These are phyloP conservation scores for Antennarius maculatus DNA, from an alignment of 2,797 vertebrate genomes.

Conservation along the genomic window DNA sequence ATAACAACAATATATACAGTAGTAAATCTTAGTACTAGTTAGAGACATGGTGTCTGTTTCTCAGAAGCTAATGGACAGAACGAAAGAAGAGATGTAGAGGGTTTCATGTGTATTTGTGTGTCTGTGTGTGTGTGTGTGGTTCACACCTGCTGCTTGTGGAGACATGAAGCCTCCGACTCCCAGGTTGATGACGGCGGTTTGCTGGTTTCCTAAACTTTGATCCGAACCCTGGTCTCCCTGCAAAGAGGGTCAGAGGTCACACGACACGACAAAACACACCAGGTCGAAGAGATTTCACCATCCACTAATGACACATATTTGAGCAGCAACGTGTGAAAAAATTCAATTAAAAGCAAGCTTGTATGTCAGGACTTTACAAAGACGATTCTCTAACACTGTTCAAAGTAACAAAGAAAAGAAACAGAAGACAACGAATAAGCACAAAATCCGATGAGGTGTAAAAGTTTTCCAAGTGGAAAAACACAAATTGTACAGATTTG, in stretches of 20 bases:
- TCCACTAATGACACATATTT: neutral
- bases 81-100: constrained; percentile 21
- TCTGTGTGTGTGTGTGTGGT: constrained; percentile 15
- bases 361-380: too few relatives aligned
- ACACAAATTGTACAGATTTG: too few relatives aligned
- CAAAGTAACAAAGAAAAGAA: too few relatives aligned
- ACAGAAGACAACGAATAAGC: too few relatives aligned
- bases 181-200: constrained; percentile 93
- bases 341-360: too few relatives aligned
- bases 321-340: neutral
- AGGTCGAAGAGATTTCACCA: neutral
- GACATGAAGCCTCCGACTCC: constrained; percentile 94
- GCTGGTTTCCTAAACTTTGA: constrained; percentile 90
- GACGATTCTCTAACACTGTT: too few relatives aligned
- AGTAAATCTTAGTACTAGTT: constrained; percentile 53
- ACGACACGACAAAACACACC: neutral
- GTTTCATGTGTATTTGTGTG: neutral
- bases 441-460: too few relatives aligned
- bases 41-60: constrained; percentile 39
- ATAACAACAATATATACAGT: constrained; percentile 47
- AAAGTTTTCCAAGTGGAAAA: too few relatives aligned
- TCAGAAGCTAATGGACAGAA: constrained; percentile 35
- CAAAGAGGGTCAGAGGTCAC: constrained; percentile 15
- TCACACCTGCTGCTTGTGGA: constrained; percentile 90
- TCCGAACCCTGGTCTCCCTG: constrained; percentile 91